Evolutionary conservation across 2,888 invertebrate genomes (phyloP).

Genomic region (Aleiodes alternator): DNA sequence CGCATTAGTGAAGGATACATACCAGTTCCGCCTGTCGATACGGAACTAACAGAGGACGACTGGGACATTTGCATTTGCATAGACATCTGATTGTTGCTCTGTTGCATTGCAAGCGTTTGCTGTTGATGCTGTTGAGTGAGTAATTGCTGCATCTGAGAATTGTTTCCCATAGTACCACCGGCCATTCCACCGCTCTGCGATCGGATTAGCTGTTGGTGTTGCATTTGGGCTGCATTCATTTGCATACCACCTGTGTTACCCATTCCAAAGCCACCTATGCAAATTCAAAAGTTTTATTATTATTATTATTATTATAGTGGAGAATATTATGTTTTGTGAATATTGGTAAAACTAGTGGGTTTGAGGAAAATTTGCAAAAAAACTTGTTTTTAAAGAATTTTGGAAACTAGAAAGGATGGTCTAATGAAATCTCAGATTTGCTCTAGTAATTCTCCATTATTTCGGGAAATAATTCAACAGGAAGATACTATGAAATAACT

Average conservation of each 20-base stretch:
- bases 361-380: too few relatives aligned
- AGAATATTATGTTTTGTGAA: too few relatives aligned
- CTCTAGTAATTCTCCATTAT: too few relatives aligned
- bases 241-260: slow-evolving; percentile 74
- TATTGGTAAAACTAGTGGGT: too few relatives aligned
- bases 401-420: too few relatives aligned
- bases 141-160: slow-evolving; percentile 76
- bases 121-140: slow-evolving; percentile 77
- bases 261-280: slow-evolving; percentile 73
- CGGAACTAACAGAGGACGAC: slow-evolving; percentile 72
- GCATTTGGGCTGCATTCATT: slow-evolving; percentile 76
- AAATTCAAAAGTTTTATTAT: slow-evolving; percentile 2
- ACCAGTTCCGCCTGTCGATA: slow-evolving; percentile 73
- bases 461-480: too few relatives aligned
- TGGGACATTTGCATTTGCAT: slow-evolving; percentile 77
- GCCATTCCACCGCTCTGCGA: slow-evolving; percentile 74
- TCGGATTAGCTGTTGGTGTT: slow-evolving; percentile 76
- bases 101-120: slow-evolving; percentile 76
- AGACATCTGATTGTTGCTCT: slow-evolving; percentile 77
- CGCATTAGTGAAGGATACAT: slow-evolving; percentile 46
- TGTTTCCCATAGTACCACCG: slow-evolving; percentile 69
- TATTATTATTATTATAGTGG: not conserved
- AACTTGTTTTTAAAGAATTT: too few relatives aligned
- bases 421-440: too few relatives aligned
- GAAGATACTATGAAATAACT: too few relatives aligned